Conservation (phyloP, 2,888 invertebrate genomes). For the Spialia ferax region DNA sequence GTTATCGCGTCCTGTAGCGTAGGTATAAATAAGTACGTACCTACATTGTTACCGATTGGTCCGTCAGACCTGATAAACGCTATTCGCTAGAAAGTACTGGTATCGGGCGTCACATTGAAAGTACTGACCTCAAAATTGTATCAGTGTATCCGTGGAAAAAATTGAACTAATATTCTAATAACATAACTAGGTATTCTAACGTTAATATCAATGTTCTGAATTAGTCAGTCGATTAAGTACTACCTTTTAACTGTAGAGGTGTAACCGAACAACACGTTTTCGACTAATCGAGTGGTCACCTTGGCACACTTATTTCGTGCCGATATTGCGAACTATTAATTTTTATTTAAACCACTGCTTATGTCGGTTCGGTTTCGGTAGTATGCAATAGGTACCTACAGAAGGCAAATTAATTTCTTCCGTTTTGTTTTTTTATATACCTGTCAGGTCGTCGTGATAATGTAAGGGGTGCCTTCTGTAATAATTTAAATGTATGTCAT, state of each 20-base stretch:
- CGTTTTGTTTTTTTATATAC: background rate
- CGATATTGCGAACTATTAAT: slow-evolving; percentile 63
- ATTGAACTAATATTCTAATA: too few relatives aligned
- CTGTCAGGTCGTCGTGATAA: background rate
- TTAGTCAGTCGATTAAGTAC: slow-evolving; percentile 54
- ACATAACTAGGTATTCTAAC: background rate
- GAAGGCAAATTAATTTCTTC: slow-evolving; percentile 21
- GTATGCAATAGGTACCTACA: slow-evolving; percentile 29
- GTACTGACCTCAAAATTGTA: background rate
- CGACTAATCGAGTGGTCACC: slow-evolving; percentile 70
- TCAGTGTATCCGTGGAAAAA: background rate
- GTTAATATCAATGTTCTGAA: slow-evolving; percentile 24
- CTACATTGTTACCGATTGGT: slow-evolving; percentile 2
- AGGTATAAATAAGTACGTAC: background rate
- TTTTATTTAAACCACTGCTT: slow-evolving; percentile 38
- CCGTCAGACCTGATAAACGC: background rate
- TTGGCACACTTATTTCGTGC: slow-evolving; percentile 71
- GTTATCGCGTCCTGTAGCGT: slow-evolving; percentile 46
- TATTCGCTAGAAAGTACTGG: slow-evolving; percentile 5
- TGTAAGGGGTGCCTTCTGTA: background rate
- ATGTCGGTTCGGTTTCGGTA: slow-evolving; percentile 16
- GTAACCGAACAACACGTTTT: slow-evolving; percentile 77
- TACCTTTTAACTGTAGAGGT: too few relatives aligned
- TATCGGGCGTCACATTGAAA: slow-evolving; percentile 2
- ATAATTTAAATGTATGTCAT: background rate